These are phyloP conservation scores for Colletes collaris DNA, from an alignment of 2,888 invertebrate genomes.

Conservation along the genomic window DNA sequence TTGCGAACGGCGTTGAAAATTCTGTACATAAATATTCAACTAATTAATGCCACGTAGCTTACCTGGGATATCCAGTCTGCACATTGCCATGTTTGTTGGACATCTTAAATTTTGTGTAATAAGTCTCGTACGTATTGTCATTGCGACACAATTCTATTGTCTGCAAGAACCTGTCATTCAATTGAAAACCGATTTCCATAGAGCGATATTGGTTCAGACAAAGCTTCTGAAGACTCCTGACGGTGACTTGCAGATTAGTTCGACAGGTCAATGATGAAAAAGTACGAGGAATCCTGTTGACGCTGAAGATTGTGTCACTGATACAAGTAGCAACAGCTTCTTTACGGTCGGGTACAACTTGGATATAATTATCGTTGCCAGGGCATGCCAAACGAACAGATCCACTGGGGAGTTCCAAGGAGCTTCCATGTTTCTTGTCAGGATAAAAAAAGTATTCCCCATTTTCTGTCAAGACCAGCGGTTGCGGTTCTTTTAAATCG, in stretches of 20 bases:
- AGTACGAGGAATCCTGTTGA: slow-evolving; percentile 26
- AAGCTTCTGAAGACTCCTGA: no score
- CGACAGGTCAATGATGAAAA: neutral
- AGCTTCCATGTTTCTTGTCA: neutral
- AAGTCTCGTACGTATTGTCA: slow-evolving; percentile 77
- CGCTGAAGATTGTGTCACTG: slow-evolving; percentile 61
- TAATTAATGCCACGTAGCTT: neutral
- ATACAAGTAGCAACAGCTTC: slow-evolving; percentile 65
- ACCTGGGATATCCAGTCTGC: slow-evolving; percentile 68
- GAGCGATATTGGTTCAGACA: slow-evolving; percentile 76
- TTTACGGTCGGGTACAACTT: slow-evolving; percentile 38
- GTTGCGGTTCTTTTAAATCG: slow-evolving; percentile 85
- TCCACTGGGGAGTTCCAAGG: slow-evolving; percentile 58
- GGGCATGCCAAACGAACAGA: slow-evolving; percentile 74
- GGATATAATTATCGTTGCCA: slow-evolving; percentile 70
- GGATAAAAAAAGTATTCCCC: slow-evolving; percentile 68
- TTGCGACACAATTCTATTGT: slow-evolving; percentile 82
- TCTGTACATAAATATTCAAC: no score
- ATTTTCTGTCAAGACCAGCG: slow-evolving; percentile 84
- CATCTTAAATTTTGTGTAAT: slow-evolving; percentile 78
- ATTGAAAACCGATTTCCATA: slow-evolving; percentile 81
- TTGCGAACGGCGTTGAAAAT: no score
- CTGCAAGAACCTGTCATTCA: slow-evolving; percentile 76
- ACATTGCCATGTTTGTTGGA: slow-evolving; percentile 32
- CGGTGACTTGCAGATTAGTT: neutral